Conservation (phyloP, 2,888 invertebrate species). For the Coelopa pilipes region DNA sequence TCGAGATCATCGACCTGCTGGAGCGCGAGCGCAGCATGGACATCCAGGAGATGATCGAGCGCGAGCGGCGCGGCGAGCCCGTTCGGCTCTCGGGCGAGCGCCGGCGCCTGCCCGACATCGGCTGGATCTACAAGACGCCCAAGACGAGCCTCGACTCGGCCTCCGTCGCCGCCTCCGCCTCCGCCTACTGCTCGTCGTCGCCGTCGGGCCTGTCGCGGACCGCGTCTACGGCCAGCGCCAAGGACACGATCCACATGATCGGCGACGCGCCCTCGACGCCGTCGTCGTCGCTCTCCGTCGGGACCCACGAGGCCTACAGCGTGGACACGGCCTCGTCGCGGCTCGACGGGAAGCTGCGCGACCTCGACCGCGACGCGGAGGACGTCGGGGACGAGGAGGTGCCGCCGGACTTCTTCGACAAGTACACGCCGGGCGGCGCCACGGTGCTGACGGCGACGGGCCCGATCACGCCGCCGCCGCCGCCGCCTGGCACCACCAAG, state of each 20-base stretch:
- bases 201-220: slow-evolving; percentile 33
- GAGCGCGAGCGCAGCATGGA: slow-evolving; percentile 67
- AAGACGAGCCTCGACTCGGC: slow-evolving; percentile 57
- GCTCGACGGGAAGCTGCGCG: slow-evolving; percentile 43
- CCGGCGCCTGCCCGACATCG: slow-evolving; percentile 63
- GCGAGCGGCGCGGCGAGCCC: slow-evolving; percentile 59
- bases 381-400: slow-evolving; percentile 54
- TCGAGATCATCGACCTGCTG: slow-evolving; percentile 65
- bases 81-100: slow-evolving; percentile 54
- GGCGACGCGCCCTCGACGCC: slow-evolving; percentile 39
- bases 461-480: slow-evolving; percentile 40
- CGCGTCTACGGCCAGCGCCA: slow-evolving; percentile 47
- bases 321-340: slow-evolving; percentile 53
- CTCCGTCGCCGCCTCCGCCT: slow-evolving; percentile 56
- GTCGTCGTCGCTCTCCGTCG: slow-evolving; percentile 46
- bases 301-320: slow-evolving; percentile 40
- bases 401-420: slow-evolving; percentile 59
- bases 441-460: slow-evolving; percentile 44
- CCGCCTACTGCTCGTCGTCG: slow-evolving; percentile 20
- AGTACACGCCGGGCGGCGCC: slow-evolving; percentile 54
- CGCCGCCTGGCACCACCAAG: slow-evolving; percentile 54
- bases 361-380: slow-evolving; percentile 50
- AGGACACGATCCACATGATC: slow-evolving; percentile 35
- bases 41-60: slow-evolving; percentile 64
- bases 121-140: slow-evolving; percentile 63